Evolutionary conservation across 1,140 invertebrate genomes (phyloP).

Genomic region (Agraylea sexmaculata): DNA sequence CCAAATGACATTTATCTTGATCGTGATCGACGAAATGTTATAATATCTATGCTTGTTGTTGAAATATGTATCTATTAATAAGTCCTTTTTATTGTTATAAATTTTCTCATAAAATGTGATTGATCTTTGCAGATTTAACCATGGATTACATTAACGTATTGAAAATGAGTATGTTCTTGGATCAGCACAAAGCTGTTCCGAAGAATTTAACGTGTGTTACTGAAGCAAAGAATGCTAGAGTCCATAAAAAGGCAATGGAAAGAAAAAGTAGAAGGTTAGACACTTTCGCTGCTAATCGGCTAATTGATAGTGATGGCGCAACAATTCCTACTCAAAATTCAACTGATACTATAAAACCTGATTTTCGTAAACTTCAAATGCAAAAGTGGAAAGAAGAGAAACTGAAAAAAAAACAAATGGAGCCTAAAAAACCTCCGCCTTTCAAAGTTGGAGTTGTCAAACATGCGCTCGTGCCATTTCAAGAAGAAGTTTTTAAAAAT

Average conservation of each 20-base stretch:
- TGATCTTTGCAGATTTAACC: no score
- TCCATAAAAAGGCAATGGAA: conserved; percentile 10
- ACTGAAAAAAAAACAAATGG: conserved; percentile 21
- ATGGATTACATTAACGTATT: no score
- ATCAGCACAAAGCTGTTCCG: conserved; percentile 11
- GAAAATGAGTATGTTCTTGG: no score
- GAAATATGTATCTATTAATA: no score
- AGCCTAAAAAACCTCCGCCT: conserved; percentile 25
- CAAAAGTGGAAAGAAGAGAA: conserved; percentile 30
- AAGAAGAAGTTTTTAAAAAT: conserved; percentile 13
- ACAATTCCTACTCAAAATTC: background rate
- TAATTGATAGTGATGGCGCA: conserved; percentile 6
- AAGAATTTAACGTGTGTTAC: conserved; percentile 7
- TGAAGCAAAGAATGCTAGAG: conserved; percentile 10
- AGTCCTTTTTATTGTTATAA: no score
- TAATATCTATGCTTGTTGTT: no score
- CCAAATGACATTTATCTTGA: no score
- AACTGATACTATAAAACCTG: conserved; percentile 1
- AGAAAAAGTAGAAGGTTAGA: conserved; percentile 9
- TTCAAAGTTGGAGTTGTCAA: conserved; percentile 33
- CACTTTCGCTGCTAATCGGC: conserved; percentile 9
- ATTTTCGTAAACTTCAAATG: conserved; percentile 21
- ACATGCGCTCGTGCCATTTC: conserved; percentile 20
- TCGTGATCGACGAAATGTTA: no score
- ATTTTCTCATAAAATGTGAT: no score